Percentiles rank a stretch among this genome's conserved stretches.
These are phyloP conservation scores for Papilio aristodemus DNA, from an alignment of 1,140 invertebrate genomes.

Conservation along the genomic window DNA sequence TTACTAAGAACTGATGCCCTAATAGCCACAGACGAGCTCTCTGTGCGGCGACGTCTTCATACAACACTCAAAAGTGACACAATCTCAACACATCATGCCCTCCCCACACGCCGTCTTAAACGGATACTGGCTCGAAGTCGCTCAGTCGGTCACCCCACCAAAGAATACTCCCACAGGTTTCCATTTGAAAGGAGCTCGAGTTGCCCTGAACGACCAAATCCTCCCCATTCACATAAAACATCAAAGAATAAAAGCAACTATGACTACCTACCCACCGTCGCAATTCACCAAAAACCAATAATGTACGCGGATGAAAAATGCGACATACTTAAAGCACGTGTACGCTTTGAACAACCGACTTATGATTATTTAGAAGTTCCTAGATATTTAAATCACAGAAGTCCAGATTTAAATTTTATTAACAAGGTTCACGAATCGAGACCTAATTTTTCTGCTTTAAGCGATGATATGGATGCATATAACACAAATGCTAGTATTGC, in stretches of 20 bases:
- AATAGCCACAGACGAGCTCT: slow-evolving; percentile 37
- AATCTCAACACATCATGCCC: slow-evolving; percentile 37
- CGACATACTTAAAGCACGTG: background rate
- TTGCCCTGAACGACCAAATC: slow-evolving; percentile 52
- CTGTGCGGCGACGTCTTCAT: slow-evolving; percentile 37
- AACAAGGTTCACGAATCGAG: slow-evolving; percentile 15
- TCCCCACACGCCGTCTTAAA: slow-evolving; percentile 45
- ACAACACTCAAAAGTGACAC: slow-evolving; percentile 13
- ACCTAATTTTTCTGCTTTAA: slow-evolving; percentile 33
- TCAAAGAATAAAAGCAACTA: background rate
- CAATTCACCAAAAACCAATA: slow-evolving; percentile 21
- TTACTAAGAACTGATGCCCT: slow-evolving; percentile 40
- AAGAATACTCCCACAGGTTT: slow-evolving; percentile 41
- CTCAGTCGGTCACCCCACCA: slow-evolving; percentile 47
- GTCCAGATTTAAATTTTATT: slow-evolving; percentile 28
- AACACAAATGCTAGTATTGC: slow-evolving; percentile 30
- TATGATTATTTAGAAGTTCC: slow-evolving; percentile 2
- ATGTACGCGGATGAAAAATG: slow-evolving; percentile 25
- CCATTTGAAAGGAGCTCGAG: slow-evolving; percentile 52
- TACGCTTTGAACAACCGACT: background rate
- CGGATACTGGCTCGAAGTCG: slow-evolving; percentile 51
- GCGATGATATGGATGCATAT: slow-evolving; percentile 27
- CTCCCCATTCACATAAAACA: background rate
- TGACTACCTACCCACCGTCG: slow-evolving; percentile 22
- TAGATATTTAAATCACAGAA: slow-evolving; percentile 13